Conservation (phyloP, 2,113 vertebrate species). For the Motacilla alba region DNA sequence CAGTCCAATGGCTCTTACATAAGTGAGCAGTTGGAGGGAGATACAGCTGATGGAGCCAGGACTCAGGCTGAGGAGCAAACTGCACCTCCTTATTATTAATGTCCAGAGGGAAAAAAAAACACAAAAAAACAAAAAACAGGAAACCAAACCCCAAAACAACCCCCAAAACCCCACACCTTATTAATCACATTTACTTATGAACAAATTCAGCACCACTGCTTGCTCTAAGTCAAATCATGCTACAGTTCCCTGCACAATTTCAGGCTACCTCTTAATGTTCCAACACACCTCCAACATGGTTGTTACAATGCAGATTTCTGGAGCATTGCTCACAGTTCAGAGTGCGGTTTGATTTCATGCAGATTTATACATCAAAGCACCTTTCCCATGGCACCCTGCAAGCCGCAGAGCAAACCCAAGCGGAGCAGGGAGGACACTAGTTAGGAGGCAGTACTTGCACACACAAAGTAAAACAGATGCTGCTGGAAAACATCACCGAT, state of each 20-base stretch:
- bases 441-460: neutral
- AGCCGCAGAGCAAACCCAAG: neutral
- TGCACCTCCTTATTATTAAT: neutral
- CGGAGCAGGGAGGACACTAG: neutral
- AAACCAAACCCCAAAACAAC: neutral
- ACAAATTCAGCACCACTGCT: neutral
- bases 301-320: neutral
- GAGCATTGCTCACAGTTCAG: neutral
- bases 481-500: neutral
- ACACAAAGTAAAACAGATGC: neutral
- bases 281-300: neutral
- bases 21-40: neutral
- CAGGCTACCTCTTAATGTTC: neutral
- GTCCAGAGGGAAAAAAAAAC: neutral
- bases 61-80: neutral
- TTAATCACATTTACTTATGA: neutral
- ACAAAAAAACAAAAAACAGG: neutral
- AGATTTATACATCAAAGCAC: neutral
- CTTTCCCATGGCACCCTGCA: neutral
- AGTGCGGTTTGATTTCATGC: neutral
- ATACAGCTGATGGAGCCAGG: neutral
- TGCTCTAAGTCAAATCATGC: neutral
- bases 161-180: neutral
- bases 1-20: neutral
- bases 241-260: neutral